Evolutionary conservation across 1,140 invertebrate species (phyloP).

Genomic region (Sipha flava): DNA sequence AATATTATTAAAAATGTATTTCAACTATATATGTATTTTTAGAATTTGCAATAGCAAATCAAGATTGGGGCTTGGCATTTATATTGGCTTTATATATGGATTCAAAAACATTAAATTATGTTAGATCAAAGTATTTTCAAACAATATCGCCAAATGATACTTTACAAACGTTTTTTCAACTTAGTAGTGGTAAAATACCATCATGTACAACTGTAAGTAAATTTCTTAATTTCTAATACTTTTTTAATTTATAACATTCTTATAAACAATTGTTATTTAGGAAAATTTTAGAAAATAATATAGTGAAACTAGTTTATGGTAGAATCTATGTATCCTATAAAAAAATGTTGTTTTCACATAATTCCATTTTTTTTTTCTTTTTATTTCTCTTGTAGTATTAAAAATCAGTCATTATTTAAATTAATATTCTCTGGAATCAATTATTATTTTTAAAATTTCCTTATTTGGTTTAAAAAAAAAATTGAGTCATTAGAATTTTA

Average conservation of each 20-base stretch:
- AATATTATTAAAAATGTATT: background rate
- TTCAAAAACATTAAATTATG: slow-evolving; percentile 73
- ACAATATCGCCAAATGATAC: slow-evolving; percentile 78
- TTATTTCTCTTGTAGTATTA: too few species aligned
- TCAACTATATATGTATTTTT: slow-evolving; percentile 37
- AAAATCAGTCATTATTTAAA: too few species aligned
- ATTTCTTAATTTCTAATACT: slow-evolving; percentile 24
- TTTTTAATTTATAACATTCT: background rate
- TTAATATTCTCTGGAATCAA: too few species aligned
- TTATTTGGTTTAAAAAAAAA: too few species aligned
- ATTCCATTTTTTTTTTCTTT: too few species aligned
- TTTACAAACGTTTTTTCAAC: slow-evolving; percentile 83
- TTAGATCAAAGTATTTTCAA: slow-evolving; percentile 81
- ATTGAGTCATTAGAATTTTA: too few species aligned
- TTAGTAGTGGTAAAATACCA: slow-evolving; percentile 77
- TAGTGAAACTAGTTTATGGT: too few species aligned
- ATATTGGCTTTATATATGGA: slow-evolving; percentile 85
- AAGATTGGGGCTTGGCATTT: slow-evolving; percentile 89
- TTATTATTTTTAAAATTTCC: too few species aligned
- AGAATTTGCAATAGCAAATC: slow-evolving; percentile 84
- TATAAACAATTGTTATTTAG: background rate
- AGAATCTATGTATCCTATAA: too few species aligned
- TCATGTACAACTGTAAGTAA: slow-evolving; percentile 67
- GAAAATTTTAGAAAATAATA: too few species aligned
- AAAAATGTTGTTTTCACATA: too few species aligned